Evolutionary conservation across 2,797 vertebrate genomes (phyloP).

Genomic region (Erpetoichthys calabaricus): DNA sequence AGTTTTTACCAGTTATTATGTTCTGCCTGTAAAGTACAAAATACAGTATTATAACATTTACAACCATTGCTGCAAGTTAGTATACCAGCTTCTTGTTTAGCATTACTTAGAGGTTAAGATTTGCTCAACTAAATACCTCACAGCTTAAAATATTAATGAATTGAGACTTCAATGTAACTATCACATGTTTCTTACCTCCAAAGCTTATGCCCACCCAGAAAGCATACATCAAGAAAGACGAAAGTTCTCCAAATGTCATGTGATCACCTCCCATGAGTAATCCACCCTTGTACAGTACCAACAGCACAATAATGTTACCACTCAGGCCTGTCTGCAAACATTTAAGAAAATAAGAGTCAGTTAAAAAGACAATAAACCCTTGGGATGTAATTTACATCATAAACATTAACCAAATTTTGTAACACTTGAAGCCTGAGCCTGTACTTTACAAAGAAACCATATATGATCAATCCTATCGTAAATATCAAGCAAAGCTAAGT

Average conservation of each 20-base stretch:
- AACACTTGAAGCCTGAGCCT: too few species aligned
- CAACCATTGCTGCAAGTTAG: too few species aligned
- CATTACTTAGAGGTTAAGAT: too few species aligned
- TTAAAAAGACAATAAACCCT: not conserved
- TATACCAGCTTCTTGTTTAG: too few species aligned
- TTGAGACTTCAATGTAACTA: slow-evolving; percentile 52
- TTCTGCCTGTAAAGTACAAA: too few species aligned
- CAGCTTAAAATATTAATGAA: slow-evolving; percentile 45
- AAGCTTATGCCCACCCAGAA: slow-evolving; percentile 96
- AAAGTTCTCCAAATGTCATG: slow-evolving; percentile 90
- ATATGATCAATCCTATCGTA: too few species aligned
- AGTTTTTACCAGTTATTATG: too few species aligned
- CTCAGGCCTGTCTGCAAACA: slow-evolving; percentile 72
- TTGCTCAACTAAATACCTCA: too few species aligned
- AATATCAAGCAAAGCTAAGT: too few species aligned
- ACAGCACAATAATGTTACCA: slow-evolving; percentile 84
- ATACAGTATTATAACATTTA: too few species aligned
- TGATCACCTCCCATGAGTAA: slow-evolving; percentile 75
- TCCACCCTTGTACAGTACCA: slow-evolving; percentile 91
- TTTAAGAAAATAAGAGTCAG: not conserved
- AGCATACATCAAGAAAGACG: slow-evolving; percentile 92
- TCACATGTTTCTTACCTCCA: slow-evolving; percentile 56
- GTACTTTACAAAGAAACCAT: too few species aligned
- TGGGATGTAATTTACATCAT: not conserved
- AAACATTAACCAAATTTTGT: not conserved